These are phyloP conservation scores for Phania funesta DNA, from an alignment of 2,888 invertebrate species.

Conservation along the genomic window DNA sequence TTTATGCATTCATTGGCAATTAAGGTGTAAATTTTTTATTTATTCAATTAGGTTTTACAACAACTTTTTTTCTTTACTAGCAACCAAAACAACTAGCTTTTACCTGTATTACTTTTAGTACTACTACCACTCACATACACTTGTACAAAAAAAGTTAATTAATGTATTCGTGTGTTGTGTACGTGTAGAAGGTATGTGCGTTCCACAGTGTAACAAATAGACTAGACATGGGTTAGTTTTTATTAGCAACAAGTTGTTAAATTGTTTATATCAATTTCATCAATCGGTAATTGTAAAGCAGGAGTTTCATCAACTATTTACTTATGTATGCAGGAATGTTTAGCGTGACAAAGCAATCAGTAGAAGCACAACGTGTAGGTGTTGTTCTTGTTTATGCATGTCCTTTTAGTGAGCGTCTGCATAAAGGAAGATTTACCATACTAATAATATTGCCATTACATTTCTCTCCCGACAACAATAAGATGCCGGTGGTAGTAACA, in stretches of 20 bases:
- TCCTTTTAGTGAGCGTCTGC: not conserved
- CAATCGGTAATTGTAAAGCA: slow-evolving; percentile 43
- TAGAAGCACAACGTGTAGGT: not conserved
- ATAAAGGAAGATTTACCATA: slow-evolving; percentile 33
- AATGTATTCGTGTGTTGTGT: slow-evolving; percentile 18
- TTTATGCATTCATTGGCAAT: slow-evolving; percentile 56
- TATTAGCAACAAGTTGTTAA: slow-evolving; percentile 60
- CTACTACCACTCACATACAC: not conserved
- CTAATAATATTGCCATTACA: slow-evolving; percentile 61
- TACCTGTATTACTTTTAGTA: slow-evolving; percentile 20
- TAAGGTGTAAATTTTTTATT: slow-evolving; percentile 66
- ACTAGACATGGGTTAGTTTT: slow-evolving; percentile 19
- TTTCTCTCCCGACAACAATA: slow-evolving; percentile 22
- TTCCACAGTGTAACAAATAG: slow-evolving; percentile 20
- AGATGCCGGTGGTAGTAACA: not conserved
- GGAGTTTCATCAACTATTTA: not conserved
- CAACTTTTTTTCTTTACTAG: not conserved
- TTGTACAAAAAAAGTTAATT: slow-evolving; percentile 17
- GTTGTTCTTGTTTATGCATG: not conserved
- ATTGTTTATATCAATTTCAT: slow-evolving; percentile 52
- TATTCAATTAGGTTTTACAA: slow-evolving; percentile 63
- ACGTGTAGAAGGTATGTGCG: not conserved
- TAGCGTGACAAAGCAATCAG: slow-evolving; percentile 28
- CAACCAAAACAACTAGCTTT: not conserved
- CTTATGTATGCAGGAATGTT: not conserved